These are phyloP conservation scores for Setophaga kirtlandii DNA, from an alignment of 2,113 vertebrate species.

Conservation along the genomic window DNA sequence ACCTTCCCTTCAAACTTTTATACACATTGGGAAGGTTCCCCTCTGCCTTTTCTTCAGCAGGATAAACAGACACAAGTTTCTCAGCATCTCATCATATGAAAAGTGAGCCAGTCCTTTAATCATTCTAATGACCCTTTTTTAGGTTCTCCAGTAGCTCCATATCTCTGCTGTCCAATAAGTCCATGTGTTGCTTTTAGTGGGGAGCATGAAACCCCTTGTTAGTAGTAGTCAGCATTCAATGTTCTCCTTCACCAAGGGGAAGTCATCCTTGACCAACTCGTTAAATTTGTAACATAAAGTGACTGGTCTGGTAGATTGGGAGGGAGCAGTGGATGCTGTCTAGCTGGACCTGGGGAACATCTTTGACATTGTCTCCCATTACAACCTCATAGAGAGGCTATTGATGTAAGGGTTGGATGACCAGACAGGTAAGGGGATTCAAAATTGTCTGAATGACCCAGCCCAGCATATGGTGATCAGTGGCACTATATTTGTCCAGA, in stretches of 20 bases:
- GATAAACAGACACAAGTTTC: not conserved
- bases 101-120: not conserved
- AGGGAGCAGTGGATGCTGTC: not conserved
- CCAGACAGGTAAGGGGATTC: not conserved
- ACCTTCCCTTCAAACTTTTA: not conserved
- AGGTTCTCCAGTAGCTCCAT: not conserved
- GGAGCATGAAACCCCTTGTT: rapidly evolving
- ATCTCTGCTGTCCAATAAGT: not conserved
- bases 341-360: not conserved
- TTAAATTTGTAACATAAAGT: not conserved
- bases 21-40: too few species aligned
- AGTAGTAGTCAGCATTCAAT: not conserved
- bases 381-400: not conserved
- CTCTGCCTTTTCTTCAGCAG: not conserved
- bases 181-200: not conserved
- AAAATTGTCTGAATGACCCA: not conserved
- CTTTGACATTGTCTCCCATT: not conserved
- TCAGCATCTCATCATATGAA: not conserved
- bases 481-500: too few species aligned
- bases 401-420: not conserved
- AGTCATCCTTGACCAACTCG: not conserved
- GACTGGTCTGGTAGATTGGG: not conserved
- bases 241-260: not conserved
- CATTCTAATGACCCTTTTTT: not conserved
- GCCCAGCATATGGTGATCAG: not conserved